Base-by-base conservation (phyloP, 1,140 invertebrate species). In the Apocrypta bakeri region DNA sequence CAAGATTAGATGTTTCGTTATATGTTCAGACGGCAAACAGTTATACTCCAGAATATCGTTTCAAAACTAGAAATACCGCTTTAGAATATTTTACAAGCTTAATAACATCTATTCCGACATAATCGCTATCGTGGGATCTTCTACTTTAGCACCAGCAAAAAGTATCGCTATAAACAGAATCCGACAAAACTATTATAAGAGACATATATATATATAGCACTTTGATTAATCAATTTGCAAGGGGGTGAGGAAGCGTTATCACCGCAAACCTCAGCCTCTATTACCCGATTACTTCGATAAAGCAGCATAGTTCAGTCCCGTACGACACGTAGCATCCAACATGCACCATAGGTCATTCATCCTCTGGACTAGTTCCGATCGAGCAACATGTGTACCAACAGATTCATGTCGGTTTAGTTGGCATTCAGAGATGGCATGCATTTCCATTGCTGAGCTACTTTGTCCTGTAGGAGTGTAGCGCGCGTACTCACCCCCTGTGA, bases 1-100 rank as follows among this genome's bases (percentile, higher is more conserved):
- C 61, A 56, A 66, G 86, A 86, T 86, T 84, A 84, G 81, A n/a
- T 56, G 61, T 69, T 40, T 85, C 69, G 83, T 83, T n/a, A n/a
- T 87, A 81, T 81, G 76, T 63, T 25, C 12, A 2, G 0, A 9
- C 1, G 17, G 33, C 33, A 72, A 72, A 21, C n/a, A 8, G 11
- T 24, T n/a, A 21, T 0, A 64, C 25, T 64, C 24, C 17, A n/a
- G 21, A 24, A 24, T 64, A 8, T 24, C 25, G 61, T 64, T 48
- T 12, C 21, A 14, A 48, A 48, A 48, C 42, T 12, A 48, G 42
- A 48, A 48, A 48, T 17, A 0, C 42, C 42, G 42, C 42, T 21
- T 14, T 48, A 3, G 14, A 48, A 48, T n/a, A n/a, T n/a, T n/a
- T n/a, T n/a, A n/a, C n/a, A n/a, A n/a, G n/a, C n/a, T n/a, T n/a